Base-by-base conservation (phyloP, 37 sponge, comb jelly and placozoan genomes). In the Agelas oroides region DNA sequence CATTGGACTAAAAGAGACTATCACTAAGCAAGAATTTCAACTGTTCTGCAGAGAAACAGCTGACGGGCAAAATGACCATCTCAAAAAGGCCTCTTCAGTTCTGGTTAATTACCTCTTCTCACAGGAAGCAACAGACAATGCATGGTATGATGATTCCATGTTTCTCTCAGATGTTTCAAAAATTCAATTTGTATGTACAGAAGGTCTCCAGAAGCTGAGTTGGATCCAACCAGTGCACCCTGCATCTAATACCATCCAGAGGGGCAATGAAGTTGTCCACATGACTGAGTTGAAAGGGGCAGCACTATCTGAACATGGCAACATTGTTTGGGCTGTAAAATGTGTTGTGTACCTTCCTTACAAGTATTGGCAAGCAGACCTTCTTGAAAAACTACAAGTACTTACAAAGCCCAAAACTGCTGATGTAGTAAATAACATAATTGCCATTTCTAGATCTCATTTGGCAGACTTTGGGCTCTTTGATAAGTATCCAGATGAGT, bases 311-410 rank as follows among this genome's bases (percentile, higher is more conserved):
- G 46, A 46, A 46, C 46, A 46, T 46, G 46, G 46, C 3, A 46
- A 8, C n/a, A 40, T 84, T n/a, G 17, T 89, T 30, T 89, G 90
- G 90, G 77, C 90, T 31, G 75, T 89, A 20, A 83, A 64, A 63
- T 80, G 80, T 40, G 58, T 89, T 41, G 61, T 83, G 17, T 0
- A 23, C 20, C 33, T 67, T 38, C 78, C 89, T 39, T 6, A 46
- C 11, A 70, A 58, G 3, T 21, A 41, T n/a, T n/a, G 13, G n/a
- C 1, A 19, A 11, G 14, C 6, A 46, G 46, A 46, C 46, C 46
- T 46, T 46, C 46, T 46, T 46, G 46, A 46, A 8, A 46, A 46
- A 8, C 46, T 46, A 46, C 46, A 46, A 8, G 46, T 46, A 1
- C 37, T 24, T 0, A 27, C 34, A 38, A 1, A 53, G 24, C 74